A percentile compares a stretch with the other conserved stretches of the same genome.
phyloP scores from a whole-genome alignment of 2,797 vertebrate genomes.

The Platyrinchus mystaceus region DNA sequence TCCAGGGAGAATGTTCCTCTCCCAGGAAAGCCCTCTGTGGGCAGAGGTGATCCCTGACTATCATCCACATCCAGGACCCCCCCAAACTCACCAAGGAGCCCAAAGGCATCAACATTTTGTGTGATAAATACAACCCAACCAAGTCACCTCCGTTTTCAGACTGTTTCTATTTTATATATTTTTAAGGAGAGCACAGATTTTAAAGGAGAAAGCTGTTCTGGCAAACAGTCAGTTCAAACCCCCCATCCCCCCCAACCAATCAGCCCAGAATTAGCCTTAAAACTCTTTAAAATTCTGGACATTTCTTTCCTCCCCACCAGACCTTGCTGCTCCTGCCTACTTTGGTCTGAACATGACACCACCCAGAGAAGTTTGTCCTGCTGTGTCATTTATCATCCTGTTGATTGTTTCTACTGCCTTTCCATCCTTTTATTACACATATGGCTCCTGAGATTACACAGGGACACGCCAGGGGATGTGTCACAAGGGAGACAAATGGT shows the following conservation, averaged over 20 bases:
- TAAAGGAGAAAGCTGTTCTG: not conserved
- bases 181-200: not conserved
- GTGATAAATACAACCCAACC: not conserved
- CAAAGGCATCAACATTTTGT: not conserved
- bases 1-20: not conserved
- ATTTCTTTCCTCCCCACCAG: not conserved
- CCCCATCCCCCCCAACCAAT: fast-evolving
- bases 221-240: not conserved
- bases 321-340: not conserved
- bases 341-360: not conserved
- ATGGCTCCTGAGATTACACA: not conserved
- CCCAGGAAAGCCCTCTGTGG: not conserved
- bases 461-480: not conserved
- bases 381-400: not conserved
- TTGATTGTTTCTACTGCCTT: not conserved
- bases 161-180: not conserved
- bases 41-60: not conserved
- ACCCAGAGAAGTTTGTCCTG: not conserved
- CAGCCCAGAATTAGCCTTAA: not conserved
- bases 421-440: not conserved
- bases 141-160: not conserved
- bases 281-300: not conserved
- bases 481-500: not conserved
- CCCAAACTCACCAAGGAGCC: not conserved
- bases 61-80: not conserved